Conservation (phyloP, 2,888 invertebrate species). For the Scaptomyza caliginosa region DNA sequence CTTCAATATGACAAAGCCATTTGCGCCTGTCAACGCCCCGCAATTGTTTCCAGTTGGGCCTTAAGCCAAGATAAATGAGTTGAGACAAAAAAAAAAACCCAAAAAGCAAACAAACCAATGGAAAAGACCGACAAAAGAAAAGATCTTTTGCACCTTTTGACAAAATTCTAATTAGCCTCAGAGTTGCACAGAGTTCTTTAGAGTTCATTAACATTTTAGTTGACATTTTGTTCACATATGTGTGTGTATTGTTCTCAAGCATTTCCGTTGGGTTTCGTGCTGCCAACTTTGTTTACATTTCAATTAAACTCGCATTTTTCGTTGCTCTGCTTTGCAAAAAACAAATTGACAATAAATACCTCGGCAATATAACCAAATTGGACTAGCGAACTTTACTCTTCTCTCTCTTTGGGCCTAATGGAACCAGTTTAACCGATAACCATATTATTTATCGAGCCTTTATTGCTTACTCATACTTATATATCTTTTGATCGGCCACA, state of each 20-base stretch:
- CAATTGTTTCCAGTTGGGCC: constrained; percentile 52
- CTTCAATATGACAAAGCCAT: constrained; percentile 68
- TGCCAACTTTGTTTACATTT: constrained; percentile 50
- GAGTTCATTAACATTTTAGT: constrained; percentile 51
- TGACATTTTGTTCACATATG: constrained; percentile 21
- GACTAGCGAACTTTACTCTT: constrained; percentile 10
- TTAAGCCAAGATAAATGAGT: constrained; percentile 60
- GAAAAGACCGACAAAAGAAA: constrained; percentile 41
- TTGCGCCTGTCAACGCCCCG: constrained; percentile 77
- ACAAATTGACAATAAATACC: constrained; percentile 65
- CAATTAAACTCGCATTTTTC: constrained; percentile 52
- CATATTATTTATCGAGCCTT: constrained; percentile 65
- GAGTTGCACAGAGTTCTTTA: constrained; percentile 7
- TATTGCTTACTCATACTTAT: constrained; percentile 2
- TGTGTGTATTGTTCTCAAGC: constrained; percentile 28
- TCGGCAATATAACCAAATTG: constrained; percentile 26
- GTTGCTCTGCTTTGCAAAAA: constrained; percentile 43
- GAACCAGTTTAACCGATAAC: constrained; percentile 74
- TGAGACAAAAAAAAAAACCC: constrained; percentile 30
- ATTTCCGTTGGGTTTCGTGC: constrained; percentile 31
- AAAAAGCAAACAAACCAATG: constrained; percentile 31
- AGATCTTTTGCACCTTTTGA: constrained; percentile 58
- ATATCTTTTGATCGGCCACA: constrained; percentile 7
- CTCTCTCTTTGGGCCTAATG: constrained; percentile 52
- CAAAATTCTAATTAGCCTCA: constrained; percentile 56